phyloP scores from a whole-genome alignment of 2,113 vertebrate genomes.

The Desmodus rotundus region DNA sequence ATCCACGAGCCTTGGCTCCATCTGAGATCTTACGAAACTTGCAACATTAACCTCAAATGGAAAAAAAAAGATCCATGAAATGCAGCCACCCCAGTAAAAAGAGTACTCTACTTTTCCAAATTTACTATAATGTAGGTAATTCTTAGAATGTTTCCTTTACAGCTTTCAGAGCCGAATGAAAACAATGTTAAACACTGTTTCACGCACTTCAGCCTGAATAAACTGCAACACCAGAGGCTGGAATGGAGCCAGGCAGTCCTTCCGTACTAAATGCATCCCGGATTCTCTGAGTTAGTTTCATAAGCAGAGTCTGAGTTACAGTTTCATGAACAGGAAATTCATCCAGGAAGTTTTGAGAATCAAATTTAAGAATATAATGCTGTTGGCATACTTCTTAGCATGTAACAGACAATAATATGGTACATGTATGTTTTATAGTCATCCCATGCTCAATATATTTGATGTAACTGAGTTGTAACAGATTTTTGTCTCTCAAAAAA shows the following conservation, averaged over 20 bases:
- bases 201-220: not conserved
- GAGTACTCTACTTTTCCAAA: not conserved
- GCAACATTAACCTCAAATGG: not conserved
- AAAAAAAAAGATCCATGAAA: not conserved
- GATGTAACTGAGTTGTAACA: not conserved
- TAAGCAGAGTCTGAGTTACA: not conserved
- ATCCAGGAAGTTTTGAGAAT: not conserved
- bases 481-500: slow-evolving; percentile 27
- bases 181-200: slow-evolving; percentile 22
- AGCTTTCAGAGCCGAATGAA: not conserved
- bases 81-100: not conserved
- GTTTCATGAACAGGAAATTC: not conserved
- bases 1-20: not conserved
- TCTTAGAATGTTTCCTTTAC: not conserved
- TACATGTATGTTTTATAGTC: not conserved
- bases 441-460: not conserved
- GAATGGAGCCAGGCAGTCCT: not conserved
- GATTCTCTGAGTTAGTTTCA: not conserved
- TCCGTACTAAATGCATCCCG: not conserved
- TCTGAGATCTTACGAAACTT: not conserved
- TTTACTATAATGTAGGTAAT: not conserved
- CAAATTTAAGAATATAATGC: slow-evolving; percentile 2
- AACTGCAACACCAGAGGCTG: not conserved
- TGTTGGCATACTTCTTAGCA: not conserved
- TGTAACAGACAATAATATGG: not conserved